Base-by-base conservation (phyloP, 2,113 vertebrate species). In the Solea solea region DNA sequence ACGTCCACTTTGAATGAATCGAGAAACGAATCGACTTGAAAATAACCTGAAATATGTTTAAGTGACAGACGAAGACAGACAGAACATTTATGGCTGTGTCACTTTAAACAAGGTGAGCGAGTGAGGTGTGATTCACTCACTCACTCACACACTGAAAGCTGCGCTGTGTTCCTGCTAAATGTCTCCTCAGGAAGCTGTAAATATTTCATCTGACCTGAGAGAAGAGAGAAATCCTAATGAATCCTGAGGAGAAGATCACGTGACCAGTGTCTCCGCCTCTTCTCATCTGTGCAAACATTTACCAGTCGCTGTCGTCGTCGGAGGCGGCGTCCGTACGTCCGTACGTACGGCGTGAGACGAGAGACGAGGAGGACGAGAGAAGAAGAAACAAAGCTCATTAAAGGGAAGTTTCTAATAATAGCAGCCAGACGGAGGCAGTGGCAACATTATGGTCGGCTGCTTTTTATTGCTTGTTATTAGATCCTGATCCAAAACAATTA, bases 381-480 rank as follows among this genome's bases (percentile, higher is more conserved):
- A 66, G 40, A 9, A 65, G 48, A 46, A 46, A 25, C 1, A 10
- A 25, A 9, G 16, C 2, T 5, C 8, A 92, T 94, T 94, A 95
- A 41, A 94, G 27, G 11, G 56, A 4, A 5, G 7, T 92, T 94
- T 95, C 95, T 95, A 95, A 96, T 96, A 95, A 95, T 95, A 94
- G 63, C 54, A 34, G 16, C 12, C 93, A 93, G 93, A 95, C 93
- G 94, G 95, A 96, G 94, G 92, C 91, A 86, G 92, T 94, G 93
- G 94, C 95, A 94, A 55, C 94, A 96, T 95, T 94, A 94, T 96
- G 95, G 95, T 96, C 97, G 94, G 96, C 94, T 97, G 96, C 87
- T 93, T 96, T 92, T 97, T 97, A 97, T 97, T 97, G 96, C 95
- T 95, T 96, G 94, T 98, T 98, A 97, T 99, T 98, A 97, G 95